These are phyloP conservation scores for Neofelis nebulosa DNA, from an alignment of 2,113 vertebrate species.

Conservation along the genomic window DNA sequence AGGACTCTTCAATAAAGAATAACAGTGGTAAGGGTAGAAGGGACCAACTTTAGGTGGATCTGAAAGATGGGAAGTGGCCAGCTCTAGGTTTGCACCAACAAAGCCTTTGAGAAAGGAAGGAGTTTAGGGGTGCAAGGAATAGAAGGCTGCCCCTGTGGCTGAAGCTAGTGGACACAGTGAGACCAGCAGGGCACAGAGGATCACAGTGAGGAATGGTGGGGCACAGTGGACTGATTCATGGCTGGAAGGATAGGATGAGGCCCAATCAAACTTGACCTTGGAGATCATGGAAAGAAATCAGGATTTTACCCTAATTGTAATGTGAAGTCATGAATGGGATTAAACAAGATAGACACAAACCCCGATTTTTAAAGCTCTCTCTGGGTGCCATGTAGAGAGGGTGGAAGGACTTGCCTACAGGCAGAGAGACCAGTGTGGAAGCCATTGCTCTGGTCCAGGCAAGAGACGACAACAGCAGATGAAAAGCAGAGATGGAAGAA, in stretches of 20 bases:
- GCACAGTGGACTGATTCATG: neutral
- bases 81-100: neutral
- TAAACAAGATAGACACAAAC: neutral
- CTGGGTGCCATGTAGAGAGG: neutral
- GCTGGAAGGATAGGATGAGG: neutral
- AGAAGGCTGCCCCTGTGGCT: neutral
- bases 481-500: neutral
- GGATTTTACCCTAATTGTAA: neutral
- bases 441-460: neutral
- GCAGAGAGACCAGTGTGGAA: neutral
- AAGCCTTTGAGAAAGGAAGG: neutral
- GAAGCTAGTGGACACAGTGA: neutral
- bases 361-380: neutral
- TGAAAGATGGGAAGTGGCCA: neutral
- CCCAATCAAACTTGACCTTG: neutral
- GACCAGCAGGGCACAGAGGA: neutral
- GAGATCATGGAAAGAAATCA: neutral
- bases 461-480: neutral
- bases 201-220: neutral
- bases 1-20: neutral
- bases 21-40: neutral
- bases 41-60: neutral
- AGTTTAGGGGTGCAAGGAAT: neutral
- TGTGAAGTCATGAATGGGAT: neutral
- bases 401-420: neutral